Conservation (phyloP, 2,113 vertebrate species). For the Struthidea cinerea region DNA sequence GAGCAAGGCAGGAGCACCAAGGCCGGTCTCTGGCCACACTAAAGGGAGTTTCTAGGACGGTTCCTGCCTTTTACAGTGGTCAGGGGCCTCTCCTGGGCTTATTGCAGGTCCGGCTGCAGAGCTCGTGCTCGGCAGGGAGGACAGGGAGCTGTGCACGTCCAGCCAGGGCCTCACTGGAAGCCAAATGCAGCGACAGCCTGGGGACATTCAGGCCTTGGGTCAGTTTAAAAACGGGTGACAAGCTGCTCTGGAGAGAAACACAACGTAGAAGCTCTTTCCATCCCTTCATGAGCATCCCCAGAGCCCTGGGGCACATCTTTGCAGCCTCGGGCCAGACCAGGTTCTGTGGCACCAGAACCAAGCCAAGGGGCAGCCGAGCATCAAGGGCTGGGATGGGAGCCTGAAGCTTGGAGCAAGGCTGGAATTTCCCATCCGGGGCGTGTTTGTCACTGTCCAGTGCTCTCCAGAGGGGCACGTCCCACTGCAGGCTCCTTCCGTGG, state of each 20-base stretch:
- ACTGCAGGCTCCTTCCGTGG: not conserved
- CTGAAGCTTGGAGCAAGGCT: not conserved
- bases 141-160: not conserved
- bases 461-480: not conserved
- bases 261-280: not conserved
- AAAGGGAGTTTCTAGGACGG: not conserved
- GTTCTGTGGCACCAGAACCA: not conserved
- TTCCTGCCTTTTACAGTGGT: not conserved
- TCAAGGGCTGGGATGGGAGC: not conserved
- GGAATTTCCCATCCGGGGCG: not conserved
- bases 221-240: not conserved
- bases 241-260: not conserved
- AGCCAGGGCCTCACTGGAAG: not conserved
- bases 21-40: not conserved
- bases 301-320: not conserved
- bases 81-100: not conserved
- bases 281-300: not conserved
- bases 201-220: not conserved
- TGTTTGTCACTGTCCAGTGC: accelerated
- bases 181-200: not conserved
- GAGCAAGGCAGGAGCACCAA: not conserved
- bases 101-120: not conserved
- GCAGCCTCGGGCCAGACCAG: not conserved
- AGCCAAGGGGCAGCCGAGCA: not conserved
- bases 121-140: not conserved